These are phyloP conservation scores for Dendrolimus kikuchii DNA, from an alignment of 1,140 invertebrate species.

Conservation along the genomic window DNA sequence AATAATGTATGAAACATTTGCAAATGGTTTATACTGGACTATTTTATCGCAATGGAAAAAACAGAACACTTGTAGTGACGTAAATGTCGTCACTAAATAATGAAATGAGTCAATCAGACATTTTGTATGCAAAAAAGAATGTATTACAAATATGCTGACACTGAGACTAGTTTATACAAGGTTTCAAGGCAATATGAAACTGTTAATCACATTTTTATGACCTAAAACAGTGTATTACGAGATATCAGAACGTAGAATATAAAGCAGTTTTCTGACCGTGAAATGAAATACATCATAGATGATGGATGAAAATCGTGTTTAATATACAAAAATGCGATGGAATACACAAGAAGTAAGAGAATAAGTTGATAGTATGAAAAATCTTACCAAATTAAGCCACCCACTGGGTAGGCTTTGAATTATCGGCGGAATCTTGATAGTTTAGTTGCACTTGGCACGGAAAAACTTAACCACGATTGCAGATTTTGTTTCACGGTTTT, in stretches of 20 bases:
- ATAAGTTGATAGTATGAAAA: conserved; percentile 12
- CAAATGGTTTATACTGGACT: not conserved
- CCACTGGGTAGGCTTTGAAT: conserved; percentile 71
- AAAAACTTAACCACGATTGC: conserved; percentile 65
- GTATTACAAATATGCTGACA: not conserved
- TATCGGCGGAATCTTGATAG: conserved; percentile 73
- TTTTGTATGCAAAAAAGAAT: conserved; percentile 10
- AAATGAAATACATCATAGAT: not conserved
- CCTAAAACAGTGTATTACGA: conserved; percentile 4
- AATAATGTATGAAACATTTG: too few relatives aligned
- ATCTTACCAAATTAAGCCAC: conserved; percentile 70
- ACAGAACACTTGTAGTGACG: conserved; percentile 17
- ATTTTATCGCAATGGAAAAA: conserved; percentile 1
- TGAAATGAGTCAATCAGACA: conserved; percentile 8
- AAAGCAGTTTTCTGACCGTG: not conserved
- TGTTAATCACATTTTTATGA: conserved; percentile 1
- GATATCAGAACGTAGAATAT: not conserved
- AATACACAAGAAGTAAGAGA: conserved; percentile 1
- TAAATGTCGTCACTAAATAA: conserved; percentile 23
- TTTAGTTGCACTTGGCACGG: conserved; percentile 71
- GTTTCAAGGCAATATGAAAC: conserved; percentile 10
- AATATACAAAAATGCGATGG: too few relatives aligned
- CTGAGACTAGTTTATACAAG: not conserved
- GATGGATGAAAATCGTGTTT: too few relatives aligned
- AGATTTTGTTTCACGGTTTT: conserved; percentile 60